Evolutionary conservation across 2,797 vertebrate genomes (phyloP), one percentile per base, ranked within the genome.

Genomic region (Harpagifer antarcticus): DNA sequence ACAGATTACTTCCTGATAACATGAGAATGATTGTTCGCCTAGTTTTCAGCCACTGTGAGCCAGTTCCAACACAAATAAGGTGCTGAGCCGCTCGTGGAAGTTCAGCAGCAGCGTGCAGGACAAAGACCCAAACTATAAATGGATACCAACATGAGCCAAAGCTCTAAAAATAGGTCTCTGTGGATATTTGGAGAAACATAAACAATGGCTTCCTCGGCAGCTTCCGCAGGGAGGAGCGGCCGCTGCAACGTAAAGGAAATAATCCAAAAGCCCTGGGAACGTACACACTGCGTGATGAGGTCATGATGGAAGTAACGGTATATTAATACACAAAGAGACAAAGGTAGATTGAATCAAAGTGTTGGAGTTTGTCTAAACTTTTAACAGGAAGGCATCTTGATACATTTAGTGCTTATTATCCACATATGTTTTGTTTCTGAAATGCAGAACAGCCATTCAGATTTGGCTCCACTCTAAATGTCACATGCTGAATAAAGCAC

Each of bases 61-160:
- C 68, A 79, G 55, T 37, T 77, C 14, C 3, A 40, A 66, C 27
- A 74, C 86, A 58, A 83, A 88, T 85, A 86, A 82, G 84, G 84
- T 27, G 56, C 58, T 33, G 20, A 17, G 12, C 6, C 9, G 48
- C 45, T 12, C 0, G 14, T 45, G 43, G 20, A 48, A 23, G 33
- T 78, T 76, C 44, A 65, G 60, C 78, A 20, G 74, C 72, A 60
- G 72, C 12, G 4, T 68, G 52, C 52, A 50, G 74, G 68, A 76
- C 72, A 76, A 83, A 86, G 61, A 61, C 48, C 56, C 64, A 47
- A 84, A 86, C 84, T 88, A 90, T 92, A 92, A 91, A 91, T 90
- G 90, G 88, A 85, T 69, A 80, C 83, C 83, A 79, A 79, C 74
- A 62, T 14, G n/a, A 82, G 69, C 42, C 48, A 66, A 62, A 42